Evolutionary conservation across 2,888 invertebrate genomes (phyloP).

Genomic region (Gari tellinella): DNA sequence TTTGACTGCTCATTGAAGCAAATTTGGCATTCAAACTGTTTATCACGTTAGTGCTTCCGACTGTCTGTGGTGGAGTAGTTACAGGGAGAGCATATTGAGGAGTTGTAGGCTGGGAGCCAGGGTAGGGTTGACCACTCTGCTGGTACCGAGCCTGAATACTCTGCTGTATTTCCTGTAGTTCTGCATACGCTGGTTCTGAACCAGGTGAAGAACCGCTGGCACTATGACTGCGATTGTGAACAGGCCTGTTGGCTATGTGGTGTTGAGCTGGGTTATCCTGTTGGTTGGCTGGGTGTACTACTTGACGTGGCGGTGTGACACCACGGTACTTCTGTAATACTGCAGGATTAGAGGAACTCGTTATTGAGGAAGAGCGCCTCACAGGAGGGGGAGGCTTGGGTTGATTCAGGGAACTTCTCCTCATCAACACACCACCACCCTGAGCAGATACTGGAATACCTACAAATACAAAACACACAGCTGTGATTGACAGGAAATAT

Average conservation of each 20-base stretch:
- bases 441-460: constrained; percentile 75
- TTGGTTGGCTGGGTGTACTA: constrained; percentile 20
- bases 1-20: constrained; percentile 67
- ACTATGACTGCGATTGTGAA: constrained; percentile 64
- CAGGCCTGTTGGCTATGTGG: neutral
- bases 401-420: constrained; percentile 71
- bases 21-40: constrained; percentile 74
- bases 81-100: constrained; percentile 63
- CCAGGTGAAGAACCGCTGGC: constrained; percentile 45
- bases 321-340: constrained; percentile 63
- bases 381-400: constrained; percentile 82
- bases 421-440: constrained; percentile 58
- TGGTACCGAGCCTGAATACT: constrained; percentile 71
- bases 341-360: constrained; percentile 66
- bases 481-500: too few relatives aligned
- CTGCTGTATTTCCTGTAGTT: constrained; percentile 74
- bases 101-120: constrained; percentile 44
- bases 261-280: constrained; percentile 23
- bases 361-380: constrained; percentile 78
- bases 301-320: constrained; percentile 68
- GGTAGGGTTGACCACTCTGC: constrained; percentile 13
- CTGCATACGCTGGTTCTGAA: constrained; percentile 71
- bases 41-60: constrained; percentile 57
- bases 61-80: constrained; percentile 27
- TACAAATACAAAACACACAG: constrained; percentile 44